These are phyloP conservation scores for Lethocerus indicus DNA, from an alignment of 1,140 invertebrate species.

Conservation along the genomic window DNA sequence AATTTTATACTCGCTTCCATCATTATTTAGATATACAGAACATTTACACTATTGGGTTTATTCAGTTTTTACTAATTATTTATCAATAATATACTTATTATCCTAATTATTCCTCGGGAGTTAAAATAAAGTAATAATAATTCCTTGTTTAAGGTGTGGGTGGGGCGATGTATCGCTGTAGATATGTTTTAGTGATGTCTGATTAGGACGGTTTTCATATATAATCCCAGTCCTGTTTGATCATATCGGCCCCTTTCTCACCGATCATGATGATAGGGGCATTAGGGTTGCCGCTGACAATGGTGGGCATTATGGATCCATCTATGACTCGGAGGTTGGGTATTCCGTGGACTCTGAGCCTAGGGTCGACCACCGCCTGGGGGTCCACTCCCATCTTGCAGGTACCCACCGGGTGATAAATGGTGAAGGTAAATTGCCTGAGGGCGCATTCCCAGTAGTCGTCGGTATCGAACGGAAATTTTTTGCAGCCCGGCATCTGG, in stretches of 20 bases:
- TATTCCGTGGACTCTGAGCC: constrained; percentile 54
- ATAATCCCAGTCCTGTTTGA: constrained; percentile 46
- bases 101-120: no score
- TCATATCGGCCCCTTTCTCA: constrained; percentile 64
- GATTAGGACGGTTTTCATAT: no score
- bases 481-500: constrained; percentile 60
- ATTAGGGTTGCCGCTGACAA: constrained; percentile 66
- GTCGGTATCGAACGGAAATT: constrained; percentile 41
- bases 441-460: constrained; percentile 74
- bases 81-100: no score
- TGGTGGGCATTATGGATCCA: constrained; percentile 62
- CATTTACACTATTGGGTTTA: no score
- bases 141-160: no score
- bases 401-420: constrained; percentile 70
- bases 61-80: no score
- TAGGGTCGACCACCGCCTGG: constrained; percentile 63
- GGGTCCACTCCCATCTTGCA: constrained; percentile 70
- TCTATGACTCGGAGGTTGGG: constrained; percentile 54
- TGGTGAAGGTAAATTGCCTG: constrained; percentile 66
- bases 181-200: no score
- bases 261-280: constrained; percentile 62
- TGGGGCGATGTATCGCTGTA: no score
- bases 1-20: no score
- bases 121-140: no score
- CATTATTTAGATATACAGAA: no score